A percentile compares a stretch with the other conserved stretches of the same genome.
Evolutionary conservation across 2,888 invertebrate species (phyloP).

Genomic region (Lasioglossum zephyrum): DNA sequence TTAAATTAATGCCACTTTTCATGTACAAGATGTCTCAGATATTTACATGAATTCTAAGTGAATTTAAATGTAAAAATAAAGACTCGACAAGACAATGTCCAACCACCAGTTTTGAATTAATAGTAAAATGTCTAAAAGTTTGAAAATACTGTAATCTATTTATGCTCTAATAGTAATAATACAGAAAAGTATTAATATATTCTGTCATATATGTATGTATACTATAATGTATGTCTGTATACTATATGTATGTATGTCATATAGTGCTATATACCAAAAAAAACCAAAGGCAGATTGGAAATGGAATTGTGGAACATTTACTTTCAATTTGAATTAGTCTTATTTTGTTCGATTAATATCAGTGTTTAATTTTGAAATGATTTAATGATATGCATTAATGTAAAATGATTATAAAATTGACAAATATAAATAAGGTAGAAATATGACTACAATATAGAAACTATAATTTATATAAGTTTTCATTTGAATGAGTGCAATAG

Average conservation of each 20-base stretch:
- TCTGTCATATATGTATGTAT: background rate
- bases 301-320: background rate
- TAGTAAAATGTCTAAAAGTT: background rate
- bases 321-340: background rate
- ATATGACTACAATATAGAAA: slow-evolving; percentile 21
- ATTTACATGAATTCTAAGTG: background rate
- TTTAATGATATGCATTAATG: background rate
- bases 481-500: slow-evolving; percentile 15
- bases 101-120: background rate
- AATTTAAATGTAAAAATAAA: background rate
- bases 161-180: background rate
- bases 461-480: slow-evolving; percentile 16
- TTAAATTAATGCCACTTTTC: background rate
- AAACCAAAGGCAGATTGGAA: background rate
- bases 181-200: slow-evolving; percentile 2
- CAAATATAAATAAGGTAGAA: slow-evolving; percentile 19
- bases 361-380: background rate
- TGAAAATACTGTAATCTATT: background rate
- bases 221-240: background rate
- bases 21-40: background rate
- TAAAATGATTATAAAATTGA: background rate
- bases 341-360: background rate
- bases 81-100: background rate
- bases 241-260: slow-evolving; percentile 5
- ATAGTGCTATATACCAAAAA: background rate